phyloP scores from a whole-genome alignment of 2,113 vertebrate genomes.

The Drymodes brunneopygia region DNA sequence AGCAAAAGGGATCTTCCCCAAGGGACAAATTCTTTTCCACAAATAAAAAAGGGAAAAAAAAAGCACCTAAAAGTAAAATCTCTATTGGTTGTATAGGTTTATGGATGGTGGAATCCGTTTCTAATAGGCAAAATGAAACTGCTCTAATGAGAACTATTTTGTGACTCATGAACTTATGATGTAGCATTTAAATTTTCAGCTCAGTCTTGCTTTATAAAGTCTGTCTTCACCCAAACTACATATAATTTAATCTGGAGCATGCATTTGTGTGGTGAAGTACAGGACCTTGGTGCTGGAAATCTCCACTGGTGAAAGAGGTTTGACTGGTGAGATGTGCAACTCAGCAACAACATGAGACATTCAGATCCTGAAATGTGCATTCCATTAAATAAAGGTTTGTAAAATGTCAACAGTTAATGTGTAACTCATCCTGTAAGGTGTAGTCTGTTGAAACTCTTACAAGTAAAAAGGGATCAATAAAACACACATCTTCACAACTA shows the following conservation, averaged over 20 bases:
- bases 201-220: neutral
- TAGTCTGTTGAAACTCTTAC: neutral
- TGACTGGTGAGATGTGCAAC: neutral
- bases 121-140: neutral
- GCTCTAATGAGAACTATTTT: neutral
- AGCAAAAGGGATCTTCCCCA: neutral
- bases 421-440: neutral
- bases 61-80: neutral
- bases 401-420: neutral
- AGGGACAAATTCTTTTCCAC: neutral
- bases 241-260: neutral
- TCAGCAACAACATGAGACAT: neutral
- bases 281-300: neutral
- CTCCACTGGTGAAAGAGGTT: neutral
- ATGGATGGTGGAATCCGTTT: neutral
- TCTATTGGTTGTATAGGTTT: neutral
- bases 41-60: neutral
- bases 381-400: neutral
- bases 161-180: neutral
- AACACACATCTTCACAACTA: neutral
- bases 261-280: neutral
- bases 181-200: neutral
- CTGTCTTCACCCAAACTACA: neutral
- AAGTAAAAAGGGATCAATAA: conserved; percentile 7
- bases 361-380: neutral